phyloP scores from a whole-genome alignment of 2,797 vertebrate genomes.

The Syndactyla subalaris region DNA sequence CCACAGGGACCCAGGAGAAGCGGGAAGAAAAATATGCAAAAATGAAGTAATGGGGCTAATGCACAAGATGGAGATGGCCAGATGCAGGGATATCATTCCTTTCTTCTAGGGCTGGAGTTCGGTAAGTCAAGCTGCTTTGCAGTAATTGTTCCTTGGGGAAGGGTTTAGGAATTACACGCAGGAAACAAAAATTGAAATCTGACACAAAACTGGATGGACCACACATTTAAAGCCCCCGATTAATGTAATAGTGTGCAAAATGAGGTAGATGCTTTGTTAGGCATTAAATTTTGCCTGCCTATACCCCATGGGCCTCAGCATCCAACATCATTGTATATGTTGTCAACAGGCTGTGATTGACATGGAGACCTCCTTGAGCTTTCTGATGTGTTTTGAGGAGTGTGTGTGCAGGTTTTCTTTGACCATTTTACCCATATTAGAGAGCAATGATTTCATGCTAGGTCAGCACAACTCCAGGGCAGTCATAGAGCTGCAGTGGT shows the following conservation, averaged over 20 bases:
- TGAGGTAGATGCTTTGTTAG: neutral
- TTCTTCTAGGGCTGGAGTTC: neutral
- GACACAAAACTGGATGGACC: neutral
- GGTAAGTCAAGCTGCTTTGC: neutral
- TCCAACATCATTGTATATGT: neutral
- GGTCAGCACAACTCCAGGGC: neutral
- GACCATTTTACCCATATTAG: neutral
- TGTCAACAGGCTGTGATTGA: neutral
- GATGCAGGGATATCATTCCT: neutral
- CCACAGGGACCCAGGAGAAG: neutral
- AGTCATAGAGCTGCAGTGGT: neutral
- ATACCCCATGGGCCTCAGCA: neutral
- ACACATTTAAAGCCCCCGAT: neutral
- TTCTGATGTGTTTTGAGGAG: neutral
- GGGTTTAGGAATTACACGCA: neutral
- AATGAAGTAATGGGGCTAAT: conserved; percentile 46
- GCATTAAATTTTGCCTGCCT: neutral
- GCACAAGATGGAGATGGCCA: neutral
- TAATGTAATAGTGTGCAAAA: neutral
- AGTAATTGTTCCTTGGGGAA: neutral
- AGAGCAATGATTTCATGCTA: neutral
- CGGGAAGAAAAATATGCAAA: neutral
- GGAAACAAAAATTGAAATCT: neutral
- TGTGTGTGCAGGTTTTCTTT: neutral
- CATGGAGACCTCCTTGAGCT: neutral